phyloP scores from a whole-genome alignment of 2,888 invertebrate genomes.

The Dermolepida albohirtum region DNA sequence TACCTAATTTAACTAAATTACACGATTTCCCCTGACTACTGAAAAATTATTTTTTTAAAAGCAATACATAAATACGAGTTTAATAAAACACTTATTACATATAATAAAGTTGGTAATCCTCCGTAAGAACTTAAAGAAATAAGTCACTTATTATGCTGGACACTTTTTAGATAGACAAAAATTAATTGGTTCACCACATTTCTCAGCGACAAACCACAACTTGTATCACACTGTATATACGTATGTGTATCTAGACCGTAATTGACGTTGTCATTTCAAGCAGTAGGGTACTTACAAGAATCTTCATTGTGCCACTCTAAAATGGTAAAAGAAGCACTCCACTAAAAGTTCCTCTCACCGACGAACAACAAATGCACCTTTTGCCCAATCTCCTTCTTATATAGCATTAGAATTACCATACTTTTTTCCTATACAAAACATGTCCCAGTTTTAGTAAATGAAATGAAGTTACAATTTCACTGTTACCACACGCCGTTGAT shows the following conservation, averaged over 20 bases:
- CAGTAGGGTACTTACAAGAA: slow-evolving; percentile 43
- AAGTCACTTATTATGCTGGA: no score
- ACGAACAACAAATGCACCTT: slow-evolving; percentile 48
- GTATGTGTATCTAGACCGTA: background rate
- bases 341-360: slow-evolving; percentile 48
- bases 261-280: background rate
- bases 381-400: slow-evolving; percentile 49
- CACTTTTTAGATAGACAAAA: no score
- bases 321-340: slow-evolving; percentile 40
- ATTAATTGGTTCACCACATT: no score
- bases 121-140: no score
- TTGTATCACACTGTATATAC: background rate
- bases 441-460: slow-evolving; percentile 50
- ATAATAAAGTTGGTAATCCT: no score
- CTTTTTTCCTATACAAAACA: slow-evolving; percentile 47
- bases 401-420: slow-evolving; percentile 48
- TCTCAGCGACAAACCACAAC: background rate
- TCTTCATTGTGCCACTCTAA: slow-evolving; percentile 45
- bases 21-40: no score
- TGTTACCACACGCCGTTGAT: slow-evolving; percentile 41
- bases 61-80: no score
- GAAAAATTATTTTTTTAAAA: no score
- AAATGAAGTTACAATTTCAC: slow-evolving; percentile 49
- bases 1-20: no score
- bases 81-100: no score